Evolutionary conservation across 2,113 vertebrate species (phyloP).

Genomic region (Phoxinus phoxinus): DNA sequence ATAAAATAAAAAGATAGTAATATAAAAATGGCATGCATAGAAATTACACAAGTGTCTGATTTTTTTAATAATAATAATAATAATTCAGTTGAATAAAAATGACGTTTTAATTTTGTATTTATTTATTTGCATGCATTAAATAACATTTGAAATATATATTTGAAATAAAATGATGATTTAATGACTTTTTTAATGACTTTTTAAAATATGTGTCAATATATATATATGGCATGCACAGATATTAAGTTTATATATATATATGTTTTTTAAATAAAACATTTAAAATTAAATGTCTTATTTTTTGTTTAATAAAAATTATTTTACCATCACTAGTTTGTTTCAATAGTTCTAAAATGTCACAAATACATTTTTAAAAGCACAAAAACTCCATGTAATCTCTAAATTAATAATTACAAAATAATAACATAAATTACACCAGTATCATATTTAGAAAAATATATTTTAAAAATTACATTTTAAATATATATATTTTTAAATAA

Average conservation of each 20-base stretch:
- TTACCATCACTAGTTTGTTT: no score
- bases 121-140: background rate
- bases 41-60: no score
- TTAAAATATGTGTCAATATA: no score
- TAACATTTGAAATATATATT: background rate
- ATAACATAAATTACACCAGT: background rate
- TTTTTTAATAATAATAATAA: no score
- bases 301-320: no score
- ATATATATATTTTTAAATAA: background rate
- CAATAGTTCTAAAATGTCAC: no score
- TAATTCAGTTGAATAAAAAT: no score
- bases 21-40: no score
- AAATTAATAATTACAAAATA: background rate
- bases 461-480: background rate
- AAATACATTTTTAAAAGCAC: background rate
- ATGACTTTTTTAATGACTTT: background rate
- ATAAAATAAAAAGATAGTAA: no score
- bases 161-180: background rate
- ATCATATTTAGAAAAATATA: background rate
- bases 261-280: no score
- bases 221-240: background rate
- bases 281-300: no score
- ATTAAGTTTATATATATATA: background rate
- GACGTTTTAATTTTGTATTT: fast-evolving
- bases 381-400: background rate